Evolutionary conservation across 2,797 vertebrate genomes (phyloP), one percentile per base, ranked within the genome.

Genomic region (Cichlasoma orientale): DNA sequence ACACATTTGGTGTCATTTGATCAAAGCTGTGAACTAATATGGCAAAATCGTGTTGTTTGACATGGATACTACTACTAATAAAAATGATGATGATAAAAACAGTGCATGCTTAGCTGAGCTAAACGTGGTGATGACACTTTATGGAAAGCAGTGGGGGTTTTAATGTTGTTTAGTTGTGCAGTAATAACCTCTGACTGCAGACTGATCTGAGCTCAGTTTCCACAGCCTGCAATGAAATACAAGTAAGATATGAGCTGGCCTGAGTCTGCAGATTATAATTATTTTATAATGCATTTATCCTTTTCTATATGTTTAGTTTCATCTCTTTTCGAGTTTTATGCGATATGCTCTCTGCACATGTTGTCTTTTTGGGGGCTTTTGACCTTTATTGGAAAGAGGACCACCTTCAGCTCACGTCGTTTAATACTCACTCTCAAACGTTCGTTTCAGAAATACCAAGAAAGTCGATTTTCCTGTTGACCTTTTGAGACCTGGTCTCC

Each of bases 1-100:
- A 36, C 33, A 10, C 33, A 36, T 36, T 36, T 11, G 10, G 36
- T 63, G 59, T 41, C 0, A 1, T 0, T 44, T 21, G 59, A 63
- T 0, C 21, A 0, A 44, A 6, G 59, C 8, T 25, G 38, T 44
- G 38, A 66, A 25, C 41, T 38, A 41, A 18, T 41, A 41, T 47
- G 13, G 6, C 2, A 16, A 14, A 36, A 36, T 36, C 11, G 36
- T 36, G 36, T 10, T 36, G 36, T 10, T 36, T 36, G 36, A 36
- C 36, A 36, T 6, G 27, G 4, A 27, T 36, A 36, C 9, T 36
- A 36, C 31, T 33, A 23, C 23, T 36, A 61, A 16, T 36, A 36
- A 11, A 9, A 12, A 44, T 44, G 14, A 16, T 18, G 18, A 6
- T 47, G 18, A 47, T 16, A 47, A 6, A 18, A 47, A 4, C 6